Evolutionary conservation across 2,888 invertebrate species (phyloP).

Genomic region (Aelia acuminata): DNA sequence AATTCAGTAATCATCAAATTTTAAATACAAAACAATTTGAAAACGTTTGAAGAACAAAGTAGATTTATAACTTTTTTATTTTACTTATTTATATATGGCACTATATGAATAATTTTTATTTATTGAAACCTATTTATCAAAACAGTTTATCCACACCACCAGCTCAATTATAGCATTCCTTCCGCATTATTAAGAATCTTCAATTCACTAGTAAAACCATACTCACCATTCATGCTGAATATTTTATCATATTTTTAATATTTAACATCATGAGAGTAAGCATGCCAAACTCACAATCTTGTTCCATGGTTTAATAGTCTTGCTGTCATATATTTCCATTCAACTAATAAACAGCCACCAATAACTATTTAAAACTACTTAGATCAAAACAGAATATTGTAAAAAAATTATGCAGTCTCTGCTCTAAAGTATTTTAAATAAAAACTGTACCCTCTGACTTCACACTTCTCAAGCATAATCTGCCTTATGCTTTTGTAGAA

Average conservation of each 20-base stretch:
- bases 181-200: background rate
- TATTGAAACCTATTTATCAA: background rate
- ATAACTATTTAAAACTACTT: background rate
- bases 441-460: too few relatives aligned
- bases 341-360: too few relatives aligned
- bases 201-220: background rate
- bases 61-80: background rate
- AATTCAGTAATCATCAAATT: background rate
- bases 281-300: background rate
- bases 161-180: background rate
- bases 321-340: background rate
- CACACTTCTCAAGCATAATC: too few relatives aligned
- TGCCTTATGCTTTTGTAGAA: too few relatives aligned
- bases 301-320: background rate
- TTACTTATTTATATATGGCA: background rate
- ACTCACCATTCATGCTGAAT: background rate
- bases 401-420: background rate
- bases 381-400: background rate
- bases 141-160: background rate
- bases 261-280: background rate
- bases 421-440: background rate
- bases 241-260: background rate
- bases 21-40: background rate
- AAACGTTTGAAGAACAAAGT: background rate
- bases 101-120: background rate